Evolutionary conservation across 1,140 invertebrate species (phyloP).

Genomic region (Lordiphosa collinella): DNA sequence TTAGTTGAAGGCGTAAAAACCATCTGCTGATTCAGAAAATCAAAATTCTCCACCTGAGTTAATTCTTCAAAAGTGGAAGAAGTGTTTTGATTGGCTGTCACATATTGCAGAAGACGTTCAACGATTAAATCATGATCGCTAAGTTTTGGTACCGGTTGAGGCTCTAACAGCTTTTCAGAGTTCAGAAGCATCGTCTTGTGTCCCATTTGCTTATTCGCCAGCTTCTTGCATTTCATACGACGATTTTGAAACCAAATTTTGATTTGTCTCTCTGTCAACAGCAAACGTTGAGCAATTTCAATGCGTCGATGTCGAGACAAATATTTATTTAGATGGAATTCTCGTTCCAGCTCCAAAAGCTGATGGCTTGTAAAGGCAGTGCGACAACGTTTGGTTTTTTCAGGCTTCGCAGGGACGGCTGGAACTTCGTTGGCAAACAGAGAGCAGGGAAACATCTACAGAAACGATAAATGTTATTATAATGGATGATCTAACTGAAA

Average conservation of each 20-base stretch:
- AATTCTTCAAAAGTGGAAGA: not conserved
- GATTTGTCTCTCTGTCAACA: conserved; percentile 90
- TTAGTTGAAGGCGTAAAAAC: not conserved
- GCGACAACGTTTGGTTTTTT: conserved; percentile 79
- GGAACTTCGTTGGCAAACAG: not conserved
- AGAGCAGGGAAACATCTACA: conserved; percentile 7
- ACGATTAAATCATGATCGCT: conserved; percentile 47
- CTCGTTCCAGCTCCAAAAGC: conserved; percentile 83
- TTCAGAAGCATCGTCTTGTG: not conserved
- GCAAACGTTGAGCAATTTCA: conserved; percentile 86
- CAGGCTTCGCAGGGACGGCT: not conserved
- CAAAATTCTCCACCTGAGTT: not conserved
- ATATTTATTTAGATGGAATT: conserved; percentile 85
- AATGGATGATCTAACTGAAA: not conserved
- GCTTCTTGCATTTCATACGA: conserved; percentile 68
- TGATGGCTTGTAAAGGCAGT: conserved; percentile 91
- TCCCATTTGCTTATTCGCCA: conserved; percentile 15
- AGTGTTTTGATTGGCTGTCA: not conserved
- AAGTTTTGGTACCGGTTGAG: not conserved
- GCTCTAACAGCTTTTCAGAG: not conserved
- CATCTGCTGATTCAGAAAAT: not conserved
- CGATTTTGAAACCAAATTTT: conserved; percentile 89
- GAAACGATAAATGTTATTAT: not conserved
- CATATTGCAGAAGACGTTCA: conserved; percentile 49
- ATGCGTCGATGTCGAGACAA: conserved; percentile 89